These are phyloP conservation scores for Cyanoramphus novaezelandiae DNA, from an alignment of 2,113 vertebrate species.

Conservation along the genomic window DNA sequence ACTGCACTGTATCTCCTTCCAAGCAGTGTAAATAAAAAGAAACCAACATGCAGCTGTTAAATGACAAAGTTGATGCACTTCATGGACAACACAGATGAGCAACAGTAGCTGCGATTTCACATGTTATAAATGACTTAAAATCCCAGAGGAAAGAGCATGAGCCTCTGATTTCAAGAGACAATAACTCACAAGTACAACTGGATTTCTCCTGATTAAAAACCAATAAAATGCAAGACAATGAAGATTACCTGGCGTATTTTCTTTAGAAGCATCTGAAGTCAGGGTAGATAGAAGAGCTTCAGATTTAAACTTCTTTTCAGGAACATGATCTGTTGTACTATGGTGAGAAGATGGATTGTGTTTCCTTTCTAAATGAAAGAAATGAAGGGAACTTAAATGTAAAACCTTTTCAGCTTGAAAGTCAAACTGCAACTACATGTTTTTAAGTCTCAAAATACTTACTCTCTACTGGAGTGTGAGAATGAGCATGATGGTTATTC, in stretches of 20 bases:
- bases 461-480: slow-evolving; percentile 92
- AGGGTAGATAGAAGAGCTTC: slow-evolving; percentile 96
- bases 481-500: slow-evolving; percentile 97
- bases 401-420: background rate
- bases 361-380: slow-evolving; percentile 89
- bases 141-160: background rate
- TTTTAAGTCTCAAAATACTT: slow-evolving; percentile 66
- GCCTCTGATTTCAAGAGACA: background rate
- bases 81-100: background rate
- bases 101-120: background rate
- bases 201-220: background rate
- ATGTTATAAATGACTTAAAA: background rate
- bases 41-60: background rate
- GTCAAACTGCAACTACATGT: background rate
- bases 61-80: background rate
- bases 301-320: slow-evolving; percentile 99
- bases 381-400: background rate
- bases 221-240: background rate
- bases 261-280: slow-evolving; percentile 95
- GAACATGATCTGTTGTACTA: slow-evolving; percentile 90
- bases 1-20: background rate
- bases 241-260: slow-evolving; percentile 90
- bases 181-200: background rate
- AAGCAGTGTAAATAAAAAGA: background rate
- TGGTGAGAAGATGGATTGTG: slow-evolving; percentile 91